Base-by-base conservation (phyloP, 2,113 vertebrate genomes). In the Notothenia rossii region DNA sequence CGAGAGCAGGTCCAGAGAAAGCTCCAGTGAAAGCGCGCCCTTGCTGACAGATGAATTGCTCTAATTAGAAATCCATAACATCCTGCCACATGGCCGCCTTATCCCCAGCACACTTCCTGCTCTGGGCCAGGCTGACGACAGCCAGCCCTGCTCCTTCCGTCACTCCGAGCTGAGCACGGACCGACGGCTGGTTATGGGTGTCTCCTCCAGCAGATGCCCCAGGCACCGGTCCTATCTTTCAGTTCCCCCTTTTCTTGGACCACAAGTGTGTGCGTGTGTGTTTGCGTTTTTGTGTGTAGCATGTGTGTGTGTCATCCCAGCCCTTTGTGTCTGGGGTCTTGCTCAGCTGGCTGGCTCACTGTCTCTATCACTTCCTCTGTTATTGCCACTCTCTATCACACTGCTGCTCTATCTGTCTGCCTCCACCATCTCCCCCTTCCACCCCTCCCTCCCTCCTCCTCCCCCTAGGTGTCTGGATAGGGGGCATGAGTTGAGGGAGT, bases 11-110 rank as follows among this genome's bases (percentile, higher is more conserved):
- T 84, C 86, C 67, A 87, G 91, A 78, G 91, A 94, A 93, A 93
- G 88, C 92, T 84, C 95, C 95, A 98, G 97, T 96, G 96, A 96
- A 98, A 97, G 97, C 96, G 96, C 94, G 95, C 96, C 94, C 90
- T 96, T 94, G 97, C 96, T 99, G 98, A 99, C 98, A 99, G 98
- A 99, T 99, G 97, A 97, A 99, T 98, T 97, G 97, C 96, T 96
- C 97, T 99, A 99, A 99, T 99, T 99, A 98, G 98, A 99, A 98
- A 97, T 96, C 97, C 98, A 99, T 99, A 99, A 99, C 97, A 99
- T 99, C 98, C 98, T 98, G 98, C 97, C 98, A 99, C 98, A 99
- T 98, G 97, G 97, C 97, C 92, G 96, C 96, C 96, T 98, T 97
- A 98, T 98, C 98, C 97, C 93, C 94, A 95, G 95, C 97, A 96